These are phyloP conservation scores for Anguilla anguilla DNA, from an alignment of 2,797 vertebrate species.

Conservation along the genomic window DNA sequence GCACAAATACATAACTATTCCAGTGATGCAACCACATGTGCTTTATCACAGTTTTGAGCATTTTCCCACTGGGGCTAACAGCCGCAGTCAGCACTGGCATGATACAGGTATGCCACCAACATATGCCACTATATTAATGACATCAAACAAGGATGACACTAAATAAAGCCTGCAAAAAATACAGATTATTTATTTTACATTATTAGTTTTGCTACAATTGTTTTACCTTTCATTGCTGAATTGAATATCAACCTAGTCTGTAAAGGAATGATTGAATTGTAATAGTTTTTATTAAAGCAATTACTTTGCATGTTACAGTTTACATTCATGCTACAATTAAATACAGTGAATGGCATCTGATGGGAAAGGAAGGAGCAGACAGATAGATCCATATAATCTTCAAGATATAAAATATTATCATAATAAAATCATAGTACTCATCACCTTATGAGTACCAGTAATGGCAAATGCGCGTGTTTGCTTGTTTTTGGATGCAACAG, in stretches of 20 bases:
- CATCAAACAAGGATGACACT: background rate
- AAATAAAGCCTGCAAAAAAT: background rate
- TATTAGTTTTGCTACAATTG: background rate
- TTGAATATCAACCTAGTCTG: background rate
- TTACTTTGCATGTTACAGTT: background rate
- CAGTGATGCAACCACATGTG: background rate
- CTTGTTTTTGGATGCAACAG: background rate
- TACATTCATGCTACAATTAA: background rate
- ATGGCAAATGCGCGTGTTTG: background rate
- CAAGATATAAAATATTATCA: background rate
- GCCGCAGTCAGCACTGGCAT: no score
- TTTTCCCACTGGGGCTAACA: background rate
- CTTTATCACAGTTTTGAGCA: background rate
- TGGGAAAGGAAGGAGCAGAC: background rate
- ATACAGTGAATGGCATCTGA: background rate
- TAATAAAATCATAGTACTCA: background rate
- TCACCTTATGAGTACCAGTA: background rate
- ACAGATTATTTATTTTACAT: background rate
- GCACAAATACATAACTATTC: background rate
- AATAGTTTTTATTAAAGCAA: background rate
- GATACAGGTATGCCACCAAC: no score
- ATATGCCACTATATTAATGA: background rate
- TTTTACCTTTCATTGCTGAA: background rate
- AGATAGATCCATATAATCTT: background rate
- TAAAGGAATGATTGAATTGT: background rate